Base-by-base conservation (phyloP, 1,140 invertebrate genomes). In the Diuraphis noxia region DNA sequence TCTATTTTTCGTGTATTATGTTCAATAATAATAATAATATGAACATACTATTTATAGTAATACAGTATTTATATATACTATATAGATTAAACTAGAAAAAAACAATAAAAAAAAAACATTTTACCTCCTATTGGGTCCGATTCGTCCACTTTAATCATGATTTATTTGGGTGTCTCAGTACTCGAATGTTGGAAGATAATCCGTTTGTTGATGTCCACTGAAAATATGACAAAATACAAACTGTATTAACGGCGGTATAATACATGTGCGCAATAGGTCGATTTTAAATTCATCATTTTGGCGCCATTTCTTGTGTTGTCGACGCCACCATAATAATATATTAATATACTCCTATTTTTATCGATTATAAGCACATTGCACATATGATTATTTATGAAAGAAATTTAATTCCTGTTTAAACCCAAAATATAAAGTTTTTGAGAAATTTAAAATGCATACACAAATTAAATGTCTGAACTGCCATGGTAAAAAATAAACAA, bases 61-160 rank as follows among this genome's bases (percentile, higher is more conserved):
- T 49, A 23, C 13, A 10, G 13, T 43, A 9, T 43, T 10, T 43
- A 43, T 43, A n/a, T 43, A 43, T 43, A 43, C 13, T 49, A 49
- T 49, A 21, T 49, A 49, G 0, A 63, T 3, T n/a, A 63, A 63
- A 63, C 17, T n/a, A 63, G 13, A 5, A 72, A n/a, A 72, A 72
- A n/a, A 41, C 23, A 3, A 40, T 25, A 21, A 30, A 41, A 82
- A n/a, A 25, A 52, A 38, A 2, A 36, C 10, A 43, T 43, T 38
- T 49, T 95, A 97, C 97, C 97, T 94, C 97, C 97, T 93, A 97
- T 95, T 92, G 97, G 97, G 94, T 97, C 97, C 93, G 95, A 96
- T 94, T 97, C 97, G 94, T 97, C 97, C 87, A 97, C 97, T 93
- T 96, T 96, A 94, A 97, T 97, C 97, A 97, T 97, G 41, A 77